A percentile compares a stretch with the other conserved stretches of the same genome.
phyloP scores from a whole-genome alignment of 2,888 invertebrate species.

The Andrena minutula region DNA sequence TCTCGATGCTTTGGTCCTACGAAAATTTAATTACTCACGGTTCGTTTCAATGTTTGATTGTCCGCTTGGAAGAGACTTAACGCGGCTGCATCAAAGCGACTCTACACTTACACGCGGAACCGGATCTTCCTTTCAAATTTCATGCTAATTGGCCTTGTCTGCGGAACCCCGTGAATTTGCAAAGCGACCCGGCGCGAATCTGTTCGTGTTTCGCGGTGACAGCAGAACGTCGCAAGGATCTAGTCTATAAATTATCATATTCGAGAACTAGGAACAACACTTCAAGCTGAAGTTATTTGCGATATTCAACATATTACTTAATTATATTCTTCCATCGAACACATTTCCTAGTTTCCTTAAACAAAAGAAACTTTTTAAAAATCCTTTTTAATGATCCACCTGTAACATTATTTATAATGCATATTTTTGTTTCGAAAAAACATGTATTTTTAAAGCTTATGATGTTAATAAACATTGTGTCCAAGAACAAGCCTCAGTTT shows the following conservation, averaged over 20 bases:
- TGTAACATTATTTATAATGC: no score
- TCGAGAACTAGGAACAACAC: background rate
- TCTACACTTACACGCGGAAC: constrained; percentile 17
- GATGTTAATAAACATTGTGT: no score
- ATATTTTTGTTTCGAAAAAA: no score
- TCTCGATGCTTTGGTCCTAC: constrained; percentile 5
- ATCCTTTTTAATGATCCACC: no score
- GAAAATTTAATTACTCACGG: constrained; percentile 47
- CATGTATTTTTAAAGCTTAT: no score
- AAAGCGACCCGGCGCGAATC: constrained; percentile 40
- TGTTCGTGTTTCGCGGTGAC: constrained; percentile 2
- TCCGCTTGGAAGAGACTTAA: constrained; percentile 32
- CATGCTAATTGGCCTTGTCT: constrained; percentile 51
- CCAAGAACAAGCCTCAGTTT: no score
- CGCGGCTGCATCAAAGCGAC: constrained; percentile 38
- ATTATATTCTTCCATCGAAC: no score
- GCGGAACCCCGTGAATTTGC: constrained; percentile 42
- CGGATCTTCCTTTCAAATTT: constrained; percentile 56
- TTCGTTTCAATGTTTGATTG: constrained; percentile 54
- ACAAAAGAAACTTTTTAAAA: no score
- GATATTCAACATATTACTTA: no score
- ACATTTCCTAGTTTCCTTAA: no score
- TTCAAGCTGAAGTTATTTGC: no score
- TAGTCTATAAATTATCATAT: background rate
- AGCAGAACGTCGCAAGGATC: background rate